phyloP scores from a whole-genome alignment of 1,140 invertebrate species.

The Proctacanthus coquilletti region DNA sequence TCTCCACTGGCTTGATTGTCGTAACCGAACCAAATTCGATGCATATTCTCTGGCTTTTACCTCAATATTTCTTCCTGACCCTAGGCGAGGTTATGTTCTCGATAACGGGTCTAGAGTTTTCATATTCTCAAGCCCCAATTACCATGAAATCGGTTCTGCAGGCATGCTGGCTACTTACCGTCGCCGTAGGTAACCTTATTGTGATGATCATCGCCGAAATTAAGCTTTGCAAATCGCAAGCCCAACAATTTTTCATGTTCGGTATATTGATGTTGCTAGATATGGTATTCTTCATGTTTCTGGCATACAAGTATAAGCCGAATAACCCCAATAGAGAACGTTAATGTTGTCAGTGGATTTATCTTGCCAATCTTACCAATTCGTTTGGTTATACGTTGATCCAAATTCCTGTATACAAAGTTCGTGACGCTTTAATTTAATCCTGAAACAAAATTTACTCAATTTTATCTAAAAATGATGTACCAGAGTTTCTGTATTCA shows the following conservation, averaged over 20 bases:
- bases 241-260: slow-evolving; percentile 76
- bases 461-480: too few species aligned
- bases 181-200: slow-evolving; percentile 82
- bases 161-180: slow-evolving; percentile 78
- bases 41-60: slow-evolving; percentile 69
- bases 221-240: slow-evolving; percentile 25
- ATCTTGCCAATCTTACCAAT: too few species aligned
- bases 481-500: too few species aligned
- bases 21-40: slow-evolving; percentile 52
- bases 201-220: slow-evolving; percentile 59
- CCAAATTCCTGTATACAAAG: too few species aligned
- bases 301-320: slow-evolving; percentile 53
- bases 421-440: too few species aligned
- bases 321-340: slow-evolving; percentile 21
- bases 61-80: slow-evolving; percentile 77
- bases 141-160: slow-evolving; percentile 86
- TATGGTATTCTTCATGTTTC: slow-evolving; percentile 62
- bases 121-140: slow-evolving; percentile 72
- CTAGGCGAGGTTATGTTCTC: slow-evolving; percentile 75
- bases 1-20: slow-evolving; percentile 4
- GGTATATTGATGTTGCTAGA: slow-evolving; percentile 69
- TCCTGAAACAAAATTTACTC: too few species aligned
- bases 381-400: too few species aligned
- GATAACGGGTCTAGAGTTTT: slow-evolving; percentile 82
- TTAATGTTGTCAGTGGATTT: too few species aligned